Evolutionary conservation across 2,888 invertebrate species (phyloP).

Genomic region (Catocala sponsa): DNA sequence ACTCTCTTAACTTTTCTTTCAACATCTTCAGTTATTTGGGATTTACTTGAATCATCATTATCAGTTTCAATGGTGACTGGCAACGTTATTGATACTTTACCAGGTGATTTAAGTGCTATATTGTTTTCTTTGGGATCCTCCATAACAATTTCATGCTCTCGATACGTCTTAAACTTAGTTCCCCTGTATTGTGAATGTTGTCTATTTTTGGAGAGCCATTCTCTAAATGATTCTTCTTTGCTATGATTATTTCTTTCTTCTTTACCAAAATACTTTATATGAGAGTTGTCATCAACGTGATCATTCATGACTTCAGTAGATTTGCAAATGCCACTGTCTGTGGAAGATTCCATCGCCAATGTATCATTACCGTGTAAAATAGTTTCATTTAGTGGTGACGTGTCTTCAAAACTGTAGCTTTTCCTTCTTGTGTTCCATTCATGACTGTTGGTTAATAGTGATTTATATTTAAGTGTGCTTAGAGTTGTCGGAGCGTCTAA

Average conservation of each 20-base stretch:
- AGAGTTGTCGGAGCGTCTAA: slow-evolving; percentile 74
- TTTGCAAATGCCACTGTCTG: slow-evolving; percentile 92
- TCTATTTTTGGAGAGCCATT: slow-evolving; percentile 80
- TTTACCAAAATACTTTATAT: slow-evolving; percentile 52
- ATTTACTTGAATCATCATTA: slow-evolving; percentile 59
- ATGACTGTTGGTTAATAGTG: slow-evolving; percentile 75
- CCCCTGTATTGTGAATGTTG: slow-evolving; percentile 64
- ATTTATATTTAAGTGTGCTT: slow-evolving; percentile 80
- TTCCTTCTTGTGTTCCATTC: slow-evolving; percentile 93
- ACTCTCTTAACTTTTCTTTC: slow-evolving; percentile 91
- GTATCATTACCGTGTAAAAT: slow-evolving; percentile 77
- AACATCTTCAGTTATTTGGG: slow-evolving; percentile 66
- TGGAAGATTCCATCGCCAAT: slow-evolving; percentile 91
- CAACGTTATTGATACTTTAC: slow-evolving; percentile 79
- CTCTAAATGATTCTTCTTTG: slow-evolving; percentile 75
- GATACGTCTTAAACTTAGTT: slow-evolving; percentile 63
- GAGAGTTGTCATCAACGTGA: slow-evolving; percentile 59
- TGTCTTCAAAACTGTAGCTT: slow-evolving; percentile 91
- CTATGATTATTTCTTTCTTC: slow-evolving; percentile 58
- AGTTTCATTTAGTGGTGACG: slow-evolving; percentile 71
- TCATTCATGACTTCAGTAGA: slow-evolving; percentile 90
- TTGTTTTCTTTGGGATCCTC: slow-evolving; percentile 68
- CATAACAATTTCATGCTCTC: slow-evolving; percentile 63
- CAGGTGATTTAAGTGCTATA: slow-evolving; percentile 74
- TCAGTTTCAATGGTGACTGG: slow-evolving; percentile 72